Evolutionary conservation across 2,113 vertebrate species (phyloP).

Genomic region (Tyto alba): DNA sequence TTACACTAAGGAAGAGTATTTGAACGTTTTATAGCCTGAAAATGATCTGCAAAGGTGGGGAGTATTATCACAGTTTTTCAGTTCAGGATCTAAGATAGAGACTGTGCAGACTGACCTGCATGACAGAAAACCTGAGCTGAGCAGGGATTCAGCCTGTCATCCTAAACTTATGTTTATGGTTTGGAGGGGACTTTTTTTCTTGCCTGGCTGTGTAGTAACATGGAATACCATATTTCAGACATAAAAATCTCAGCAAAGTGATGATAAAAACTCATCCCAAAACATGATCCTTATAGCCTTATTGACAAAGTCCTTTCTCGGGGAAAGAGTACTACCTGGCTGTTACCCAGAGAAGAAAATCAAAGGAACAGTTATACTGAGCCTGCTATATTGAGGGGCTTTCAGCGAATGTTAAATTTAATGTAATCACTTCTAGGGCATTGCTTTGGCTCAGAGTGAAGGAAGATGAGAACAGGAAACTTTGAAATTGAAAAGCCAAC

Average conservation of each 20-base stretch:
- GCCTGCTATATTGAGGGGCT: not conserved
- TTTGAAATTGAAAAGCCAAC: not conserved
- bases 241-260: rapidly evolving
- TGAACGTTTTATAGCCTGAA: not conserved
- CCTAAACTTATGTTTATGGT: not conserved
- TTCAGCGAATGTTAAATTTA: not conserved
- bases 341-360: not conserved
- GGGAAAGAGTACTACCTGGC: not conserved
- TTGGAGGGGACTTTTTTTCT: not conserved
- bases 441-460: not conserved
- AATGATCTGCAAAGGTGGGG: not conserved
- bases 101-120: not conserved
- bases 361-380: not conserved
- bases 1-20: not conserved
- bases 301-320: not conserved
- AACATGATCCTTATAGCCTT: not conserved
- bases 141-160: not conserved
- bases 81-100: not conserved
- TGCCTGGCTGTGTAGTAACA: not conserved
- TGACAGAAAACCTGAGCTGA: not conserved
- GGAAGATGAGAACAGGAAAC: not conserved
- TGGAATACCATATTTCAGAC: not conserved
- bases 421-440: not conserved
- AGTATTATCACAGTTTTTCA: not conserved
- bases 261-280: not conserved